These are phyloP conservation scores for Augiades crinisus DNA, from an alignment of 2,888 invertebrate genomes.

Conservation along the genomic window DNA sequence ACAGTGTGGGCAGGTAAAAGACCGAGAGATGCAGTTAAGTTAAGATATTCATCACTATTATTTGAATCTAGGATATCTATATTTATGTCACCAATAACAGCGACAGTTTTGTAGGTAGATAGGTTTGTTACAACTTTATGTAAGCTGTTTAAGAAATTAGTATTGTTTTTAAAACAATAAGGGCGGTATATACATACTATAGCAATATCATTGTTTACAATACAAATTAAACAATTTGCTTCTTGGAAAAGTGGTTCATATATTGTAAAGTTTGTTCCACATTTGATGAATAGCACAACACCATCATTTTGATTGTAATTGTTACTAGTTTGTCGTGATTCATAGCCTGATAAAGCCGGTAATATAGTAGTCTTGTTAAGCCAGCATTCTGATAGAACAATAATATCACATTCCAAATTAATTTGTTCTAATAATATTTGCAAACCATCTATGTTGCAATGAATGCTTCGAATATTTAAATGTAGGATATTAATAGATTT, in stretches of 20 bases:
- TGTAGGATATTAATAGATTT: not conserved
- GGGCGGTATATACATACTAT: not conserved
- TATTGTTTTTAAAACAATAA: not conserved
- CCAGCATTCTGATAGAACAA: slow-evolving; percentile 1
- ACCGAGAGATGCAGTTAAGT: not conserved
- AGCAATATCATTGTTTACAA: not conserved
- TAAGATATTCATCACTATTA: not conserved
- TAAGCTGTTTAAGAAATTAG: not conserved
- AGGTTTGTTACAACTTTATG: not conserved
- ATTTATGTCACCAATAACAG: not conserved
- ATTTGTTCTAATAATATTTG: not conserved
- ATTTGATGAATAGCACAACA: not conserved
- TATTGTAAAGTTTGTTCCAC: not conserved
- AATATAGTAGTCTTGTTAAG: not conserved
- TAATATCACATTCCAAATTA: not conserved
- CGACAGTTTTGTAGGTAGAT: not conserved
- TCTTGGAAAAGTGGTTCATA: not conserved
- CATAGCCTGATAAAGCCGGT: not conserved
- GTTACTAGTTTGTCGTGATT: not conserved
- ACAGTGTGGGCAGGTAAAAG: not conserved
- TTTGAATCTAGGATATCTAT: not conserved
- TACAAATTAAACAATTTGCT: not conserved
- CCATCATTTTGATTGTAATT: not conserved
- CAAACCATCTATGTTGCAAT: not conserved
- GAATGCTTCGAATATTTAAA: not conserved